Evolutionary conservation across 2,888 invertebrate species (phyloP).

Genomic region (Operophtera brumata): DNA sequence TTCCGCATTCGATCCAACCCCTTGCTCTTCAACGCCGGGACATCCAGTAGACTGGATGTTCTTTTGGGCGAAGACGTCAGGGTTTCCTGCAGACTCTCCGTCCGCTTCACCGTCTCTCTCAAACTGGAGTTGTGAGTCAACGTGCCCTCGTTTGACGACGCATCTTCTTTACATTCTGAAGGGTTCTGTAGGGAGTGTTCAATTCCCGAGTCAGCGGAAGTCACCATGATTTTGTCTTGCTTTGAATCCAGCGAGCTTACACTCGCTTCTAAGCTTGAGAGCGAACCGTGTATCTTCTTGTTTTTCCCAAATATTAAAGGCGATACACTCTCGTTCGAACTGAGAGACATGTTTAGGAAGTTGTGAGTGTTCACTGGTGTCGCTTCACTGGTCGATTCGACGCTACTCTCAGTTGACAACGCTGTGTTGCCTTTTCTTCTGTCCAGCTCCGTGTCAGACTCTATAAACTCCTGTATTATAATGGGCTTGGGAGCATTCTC

Average conservation of each 20-base stretch:
- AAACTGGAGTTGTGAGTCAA: slow-evolving; percentile 72
- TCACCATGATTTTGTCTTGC: slow-evolving; percentile 68
- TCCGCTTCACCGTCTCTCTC: slow-evolving; percentile 56
- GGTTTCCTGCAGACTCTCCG: slow-evolving; percentile 53
- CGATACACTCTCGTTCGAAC: slow-evolving; percentile 75
- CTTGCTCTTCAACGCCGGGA: slow-evolving; percentile 69
- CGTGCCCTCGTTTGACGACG: slow-evolving; percentile 75
- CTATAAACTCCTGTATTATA: slow-evolving; percentile 46
- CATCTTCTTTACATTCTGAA: slow-evolving; percentile 63
- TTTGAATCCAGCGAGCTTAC: slow-evolving; percentile 74
- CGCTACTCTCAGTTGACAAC: slow-evolving; percentile 66
- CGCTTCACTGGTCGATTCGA: slow-evolving; percentile 69
- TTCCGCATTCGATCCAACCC: slow-evolving; percentile 76
- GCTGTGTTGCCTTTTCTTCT: slow-evolving; percentile 53
- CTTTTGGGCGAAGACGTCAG: slow-evolving; percentile 63
- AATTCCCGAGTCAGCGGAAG: slow-evolving; percentile 75
- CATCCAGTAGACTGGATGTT: slow-evolving; percentile 67
- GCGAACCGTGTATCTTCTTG: slow-evolving; percentile 69
- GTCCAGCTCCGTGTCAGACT: slow-evolving; percentile 54
- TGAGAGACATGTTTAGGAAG: slow-evolving; percentile 67
- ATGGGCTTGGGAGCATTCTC: slow-evolving; percentile 46
- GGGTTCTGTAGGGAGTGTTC: slow-evolving; percentile 71
- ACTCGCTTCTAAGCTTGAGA: slow-evolving; percentile 75
- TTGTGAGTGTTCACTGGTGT: slow-evolving; percentile 62
- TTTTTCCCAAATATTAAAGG: slow-evolving; percentile 70